phyloP scores from a whole-genome alignment of 2,113 vertebrate species.

The Fregetta grallaria region DNA sequence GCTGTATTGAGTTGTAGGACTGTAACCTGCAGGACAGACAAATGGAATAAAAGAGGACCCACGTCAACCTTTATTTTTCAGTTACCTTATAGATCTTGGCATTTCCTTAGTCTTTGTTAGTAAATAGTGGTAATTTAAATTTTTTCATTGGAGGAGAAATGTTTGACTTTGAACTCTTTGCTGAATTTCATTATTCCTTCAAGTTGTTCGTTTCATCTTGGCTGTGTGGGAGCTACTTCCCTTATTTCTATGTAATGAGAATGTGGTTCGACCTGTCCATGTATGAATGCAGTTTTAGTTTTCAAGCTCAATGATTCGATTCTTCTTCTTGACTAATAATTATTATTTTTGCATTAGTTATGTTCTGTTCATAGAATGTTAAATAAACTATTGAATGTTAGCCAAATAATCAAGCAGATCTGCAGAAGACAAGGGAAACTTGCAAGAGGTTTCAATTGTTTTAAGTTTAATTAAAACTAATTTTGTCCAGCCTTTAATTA shows the following conservation, averaged over 20 bases:
- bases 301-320: not conserved
- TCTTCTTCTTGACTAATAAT: not conserved
- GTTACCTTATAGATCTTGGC: not conserved
- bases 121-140: not conserved
- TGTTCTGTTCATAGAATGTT: not conserved
- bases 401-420: not conserved
- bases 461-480: not conserved
- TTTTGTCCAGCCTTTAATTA: not conserved
- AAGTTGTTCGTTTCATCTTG: not conserved
- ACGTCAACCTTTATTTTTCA: not conserved
- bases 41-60: not conserved
- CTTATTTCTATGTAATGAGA: not conserved
- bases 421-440: not conserved
- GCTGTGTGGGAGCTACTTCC: not conserved
- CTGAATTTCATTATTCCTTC: not conserved
- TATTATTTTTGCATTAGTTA: not conserved
- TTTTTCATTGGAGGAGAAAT: not conserved
- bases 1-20: not conserved
- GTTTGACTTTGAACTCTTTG: not conserved
- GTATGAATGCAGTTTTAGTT: not conserved
- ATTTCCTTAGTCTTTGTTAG: not conserved
- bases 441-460: not conserved
- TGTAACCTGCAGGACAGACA: not conserved
- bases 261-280: not conserved
- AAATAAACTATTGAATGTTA: not conserved